Conservation (phyloP, 2,888 invertebrate species). For the Caenorhabditis doughertyi region DNA sequence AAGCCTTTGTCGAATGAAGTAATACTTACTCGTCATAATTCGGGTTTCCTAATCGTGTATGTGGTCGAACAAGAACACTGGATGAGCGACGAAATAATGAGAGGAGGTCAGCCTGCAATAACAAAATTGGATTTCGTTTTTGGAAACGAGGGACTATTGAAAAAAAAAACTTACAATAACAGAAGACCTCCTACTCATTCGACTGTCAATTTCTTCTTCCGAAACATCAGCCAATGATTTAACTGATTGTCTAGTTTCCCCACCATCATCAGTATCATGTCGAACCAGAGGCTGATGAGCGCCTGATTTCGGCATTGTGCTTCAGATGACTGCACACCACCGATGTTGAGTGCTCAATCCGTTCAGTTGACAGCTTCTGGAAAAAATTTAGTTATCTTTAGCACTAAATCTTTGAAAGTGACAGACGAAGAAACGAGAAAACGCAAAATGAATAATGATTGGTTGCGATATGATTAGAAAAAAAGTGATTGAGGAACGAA, state of each 20-base stretch:
- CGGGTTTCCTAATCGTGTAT: slow-evolving; percentile 64
- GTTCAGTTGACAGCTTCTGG: slow-evolving; percentile 29
- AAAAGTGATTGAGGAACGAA: slow-evolving; percentile 19
- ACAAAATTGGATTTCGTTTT: too few relatives aligned
- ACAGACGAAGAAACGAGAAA: slow-evolving; percentile 9
- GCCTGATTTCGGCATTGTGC: slow-evolving; percentile 62
- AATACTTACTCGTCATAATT: slow-evolving; percentile 70
- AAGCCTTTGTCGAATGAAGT: too few relatives aligned
- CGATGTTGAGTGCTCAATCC: slow-evolving; percentile 14
- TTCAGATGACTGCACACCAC: slow-evolving; percentile 52
- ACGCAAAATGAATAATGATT: slow-evolving; percentile 41
- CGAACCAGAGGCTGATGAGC: slow-evolving; percentile 64
- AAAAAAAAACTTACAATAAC: slow-evolving; percentile 61
- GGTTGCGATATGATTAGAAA: slow-evolving; percentile 56
- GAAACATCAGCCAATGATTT: slow-evolving; percentile 70
- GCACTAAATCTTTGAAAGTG: slow-evolving; percentile 29
- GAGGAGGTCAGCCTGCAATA: slow-evolving; percentile 78
- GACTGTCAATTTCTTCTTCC: slow-evolving; percentile 73
- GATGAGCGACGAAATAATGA: slow-evolving; percentile 81
- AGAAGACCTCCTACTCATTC: slow-evolving; percentile 72
- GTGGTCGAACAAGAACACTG: slow-evolving; percentile 73
- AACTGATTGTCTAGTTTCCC: slow-evolving; percentile 69
- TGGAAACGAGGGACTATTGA: slow-evolving; percentile 1
- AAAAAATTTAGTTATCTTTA: background rate
- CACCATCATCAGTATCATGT: slow-evolving; percentile 66